These are phyloP conservation scores for Lamellibrachia columna DNA, from an alignment of 2,888 invertebrate species.

Conservation along the genomic window DNA sequence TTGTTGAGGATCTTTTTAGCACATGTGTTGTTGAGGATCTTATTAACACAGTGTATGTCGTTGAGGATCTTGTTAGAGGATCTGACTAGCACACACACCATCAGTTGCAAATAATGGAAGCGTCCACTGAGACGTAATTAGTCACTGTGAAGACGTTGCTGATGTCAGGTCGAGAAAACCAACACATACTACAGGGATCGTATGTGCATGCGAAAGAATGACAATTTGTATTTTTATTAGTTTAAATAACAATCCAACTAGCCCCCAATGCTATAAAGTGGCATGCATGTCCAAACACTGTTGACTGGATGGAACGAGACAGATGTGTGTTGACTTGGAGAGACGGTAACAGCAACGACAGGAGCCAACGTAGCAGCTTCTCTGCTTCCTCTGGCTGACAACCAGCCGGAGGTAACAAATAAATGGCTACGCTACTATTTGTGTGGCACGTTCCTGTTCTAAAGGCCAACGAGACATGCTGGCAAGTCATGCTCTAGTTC, in stretches of 20 bases:
- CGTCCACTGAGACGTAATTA: not conserved
- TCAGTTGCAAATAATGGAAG: not conserved
- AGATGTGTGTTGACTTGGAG: too few species aligned
- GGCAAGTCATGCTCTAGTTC: not conserved
- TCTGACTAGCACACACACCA: too few species aligned
- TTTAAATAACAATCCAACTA: not conserved
- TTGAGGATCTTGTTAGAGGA: not conserved
- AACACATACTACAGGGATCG: not conserved
- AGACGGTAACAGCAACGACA: not conserved
- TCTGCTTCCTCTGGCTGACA: not conserved
- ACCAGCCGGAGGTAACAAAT: slow-evolving; percentile 1
- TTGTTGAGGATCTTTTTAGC: not conserved
- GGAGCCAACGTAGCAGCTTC: not conserved
- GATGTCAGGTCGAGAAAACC: not conserved
- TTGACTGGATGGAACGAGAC: not conserved
- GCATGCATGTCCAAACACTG: not conserved
- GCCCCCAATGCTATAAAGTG: not conserved
- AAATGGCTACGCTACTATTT: not conserved
- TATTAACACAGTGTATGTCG: not conserved
- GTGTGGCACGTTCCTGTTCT: not conserved
- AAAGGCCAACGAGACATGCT: slow-evolving; percentile 10
- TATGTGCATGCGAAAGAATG: not conserved
- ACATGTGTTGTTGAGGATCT: not conserved
- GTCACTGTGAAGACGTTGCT: not conserved
- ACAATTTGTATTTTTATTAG: not conserved